Conservation (phyloP, 2,888 invertebrate species). For the Trichacis sp. region DNA sequence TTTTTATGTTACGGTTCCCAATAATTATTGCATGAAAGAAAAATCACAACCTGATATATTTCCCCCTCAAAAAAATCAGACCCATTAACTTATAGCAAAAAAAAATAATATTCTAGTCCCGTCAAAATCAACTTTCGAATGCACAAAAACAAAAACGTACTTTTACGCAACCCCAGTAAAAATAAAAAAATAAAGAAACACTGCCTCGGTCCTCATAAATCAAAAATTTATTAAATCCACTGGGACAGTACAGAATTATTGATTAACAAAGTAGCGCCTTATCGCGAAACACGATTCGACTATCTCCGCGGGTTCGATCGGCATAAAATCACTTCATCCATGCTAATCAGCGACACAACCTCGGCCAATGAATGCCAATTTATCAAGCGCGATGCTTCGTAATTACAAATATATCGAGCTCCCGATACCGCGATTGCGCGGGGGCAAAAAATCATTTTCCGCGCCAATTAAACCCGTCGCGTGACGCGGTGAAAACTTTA, state of each 20-base stretch:
- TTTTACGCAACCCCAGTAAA: too few relatives aligned
- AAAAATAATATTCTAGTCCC: too few relatives aligned
- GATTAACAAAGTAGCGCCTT: conserved; percentile 26
- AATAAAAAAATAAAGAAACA: too few relatives aligned
- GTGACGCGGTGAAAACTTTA: neutral
- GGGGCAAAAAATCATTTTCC: neutral
- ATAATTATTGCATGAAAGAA: too few relatives aligned
- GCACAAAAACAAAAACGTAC: too few relatives aligned
- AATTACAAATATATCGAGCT: neutral
- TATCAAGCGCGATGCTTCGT: conserved; percentile 1
- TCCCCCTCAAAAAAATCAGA: too few relatives aligned
- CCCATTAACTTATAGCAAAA: too few relatives aligned
- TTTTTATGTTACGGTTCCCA: too few relatives aligned
- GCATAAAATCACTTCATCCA: conserved; percentile 31
- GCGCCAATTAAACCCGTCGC: neutral
- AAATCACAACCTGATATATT: too few relatives aligned
- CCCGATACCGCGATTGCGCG: neutral
- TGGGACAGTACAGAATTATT: conserved; percentile 28
- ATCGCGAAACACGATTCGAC: conserved; percentile 26
- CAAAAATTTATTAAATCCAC: conserved; percentile 8
- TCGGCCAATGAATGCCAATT: conserved; percentile 37
- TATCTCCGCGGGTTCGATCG: conserved; percentile 18
- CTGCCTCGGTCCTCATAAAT: too few relatives aligned
- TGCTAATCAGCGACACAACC: conserved; percentile 39
- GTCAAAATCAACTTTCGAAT: too few relatives aligned